Percentiles rank a stretch among this genome's conserved stretches.
Conservation (phyloP, 2,888 invertebrate species). For the Tenthredo distinguenda region DNA sequence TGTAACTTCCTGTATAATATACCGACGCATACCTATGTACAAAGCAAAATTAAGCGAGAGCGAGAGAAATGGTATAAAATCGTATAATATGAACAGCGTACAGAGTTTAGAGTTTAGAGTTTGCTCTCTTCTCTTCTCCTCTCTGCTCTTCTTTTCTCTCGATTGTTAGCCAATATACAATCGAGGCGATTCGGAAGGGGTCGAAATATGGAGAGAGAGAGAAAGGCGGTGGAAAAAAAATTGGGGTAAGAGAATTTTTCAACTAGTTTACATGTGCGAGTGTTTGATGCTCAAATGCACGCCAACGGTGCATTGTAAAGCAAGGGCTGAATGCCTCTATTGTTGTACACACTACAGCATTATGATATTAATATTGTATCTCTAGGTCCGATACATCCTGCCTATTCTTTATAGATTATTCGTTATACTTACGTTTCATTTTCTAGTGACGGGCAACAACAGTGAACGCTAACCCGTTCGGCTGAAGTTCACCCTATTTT, state of each 20-base stretch:
- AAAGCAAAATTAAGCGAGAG: constrained; percentile 24
- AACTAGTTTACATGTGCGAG: constrained; percentile 47
- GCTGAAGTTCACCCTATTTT: neutral
- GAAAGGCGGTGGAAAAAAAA: neutral
- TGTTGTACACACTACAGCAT: constrained; percentile 44
- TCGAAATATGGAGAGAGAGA: neutral
- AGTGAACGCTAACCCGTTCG: constrained; percentile 4
- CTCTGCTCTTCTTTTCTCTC: neutral
- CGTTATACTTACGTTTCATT: constrained; percentile 27
- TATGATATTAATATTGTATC: constrained; percentile 53
- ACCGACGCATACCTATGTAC: neutral
- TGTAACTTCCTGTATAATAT: neutral
- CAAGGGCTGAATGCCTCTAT: constrained; percentile 34
- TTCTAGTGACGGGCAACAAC: neutral
- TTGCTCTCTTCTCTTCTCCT: neutral
- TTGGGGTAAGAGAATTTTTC: constrained; percentile 27
- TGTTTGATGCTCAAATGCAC: constrained; percentile 50
- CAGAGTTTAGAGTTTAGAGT: neutral
- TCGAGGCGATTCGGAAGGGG: constrained; percentile 35
- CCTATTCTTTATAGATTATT: constrained; percentile 51
- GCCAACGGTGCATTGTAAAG: constrained; percentile 30
- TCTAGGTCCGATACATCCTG: constrained; percentile 49
- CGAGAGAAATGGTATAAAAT: constrained; percentile 20
- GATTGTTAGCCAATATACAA: constrained; percentile 25
- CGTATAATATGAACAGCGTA: constrained; percentile 22